Conservation (phyloP, 1,140 invertebrate genomes). For the Dolichoris vasculosae region DNA sequence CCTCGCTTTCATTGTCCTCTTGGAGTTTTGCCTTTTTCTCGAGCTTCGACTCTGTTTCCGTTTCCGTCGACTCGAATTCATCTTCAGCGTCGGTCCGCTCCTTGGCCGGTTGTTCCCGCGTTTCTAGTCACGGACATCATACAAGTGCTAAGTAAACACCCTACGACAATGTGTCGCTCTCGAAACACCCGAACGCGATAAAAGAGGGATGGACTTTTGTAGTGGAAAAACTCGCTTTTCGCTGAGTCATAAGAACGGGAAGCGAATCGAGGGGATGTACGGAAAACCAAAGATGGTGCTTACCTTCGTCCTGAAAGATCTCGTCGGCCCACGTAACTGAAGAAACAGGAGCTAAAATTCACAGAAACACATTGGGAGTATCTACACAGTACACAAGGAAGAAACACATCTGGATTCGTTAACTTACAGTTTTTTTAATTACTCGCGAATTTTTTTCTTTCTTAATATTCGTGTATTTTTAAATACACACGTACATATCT, state of each 20-base stretch:
- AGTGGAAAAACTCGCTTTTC: not conserved
- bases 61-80: constrained; percentile 6
- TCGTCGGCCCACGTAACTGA: constrained; percentile 24
- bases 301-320: constrained; percentile 38
- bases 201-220: not conserved
- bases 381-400: constrained; percentile 25
- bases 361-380: constrained; percentile 40
- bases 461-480: not conserved
- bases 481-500: not conserved
- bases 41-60: not conserved
- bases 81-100: not conserved
- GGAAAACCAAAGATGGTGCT: not conserved
- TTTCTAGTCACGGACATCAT: constrained; percentile 44
- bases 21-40: not conserved
- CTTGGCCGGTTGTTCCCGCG: not conserved
- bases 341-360: constrained; percentile 38
- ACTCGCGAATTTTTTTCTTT: not conserved
- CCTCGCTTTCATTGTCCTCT: constrained; percentile 19
- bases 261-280: not conserved
- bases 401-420: not conserved
- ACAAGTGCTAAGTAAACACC: constrained; percentile 31
- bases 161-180: not conserved
- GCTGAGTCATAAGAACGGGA: not conserved
- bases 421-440: constrained; percentile 13
- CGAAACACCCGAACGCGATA: not conserved